Evolutionary conservation across 2,888 invertebrate species (phyloP).

Genomic region (Emmelina monodactyla): DNA sequence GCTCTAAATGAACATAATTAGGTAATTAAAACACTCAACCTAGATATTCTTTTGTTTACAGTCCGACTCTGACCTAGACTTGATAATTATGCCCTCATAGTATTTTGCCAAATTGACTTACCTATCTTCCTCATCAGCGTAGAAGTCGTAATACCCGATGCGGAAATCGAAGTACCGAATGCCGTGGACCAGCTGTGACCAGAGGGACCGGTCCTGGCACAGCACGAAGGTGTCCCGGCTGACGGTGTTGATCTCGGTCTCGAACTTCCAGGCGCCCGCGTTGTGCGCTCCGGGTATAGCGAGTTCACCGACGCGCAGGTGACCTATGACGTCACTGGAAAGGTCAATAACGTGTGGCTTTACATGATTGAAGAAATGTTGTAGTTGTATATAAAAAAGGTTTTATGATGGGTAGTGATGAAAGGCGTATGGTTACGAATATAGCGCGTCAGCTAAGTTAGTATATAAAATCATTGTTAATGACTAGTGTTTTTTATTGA

Average conservation of each 20-base stretch:
- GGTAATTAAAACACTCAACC: no score
- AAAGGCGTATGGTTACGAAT: no score
- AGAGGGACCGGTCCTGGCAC: conserved; percentile 79
- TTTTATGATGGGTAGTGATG: no score
- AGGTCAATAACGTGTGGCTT: not conserved
- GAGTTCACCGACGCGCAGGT: conserved; percentile 51
- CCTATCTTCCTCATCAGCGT: conserved; percentile 42
- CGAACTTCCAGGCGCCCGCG: conserved; percentile 61
- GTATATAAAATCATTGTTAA: no score
- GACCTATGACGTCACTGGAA: conserved; percentile 40
- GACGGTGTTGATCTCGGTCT: conserved; percentile 49
- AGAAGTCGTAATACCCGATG: conserved; percentile 71
- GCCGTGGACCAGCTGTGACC: conserved; percentile 85
- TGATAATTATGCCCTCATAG: no score
- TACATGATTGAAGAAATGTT: not conserved
- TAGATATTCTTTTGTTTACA: no score
- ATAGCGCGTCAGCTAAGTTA: no score
- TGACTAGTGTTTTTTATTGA: no score
- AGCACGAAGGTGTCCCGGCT: conserved; percentile 48
- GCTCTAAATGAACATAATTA: no score
- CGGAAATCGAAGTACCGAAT: conserved; percentile 84
- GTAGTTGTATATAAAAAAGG: not conserved
- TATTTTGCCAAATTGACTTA: no score
- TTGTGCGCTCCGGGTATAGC: conserved; percentile 61
- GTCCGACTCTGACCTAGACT: no score